phyloP scores from a whole-genome alignment of 2,888 invertebrate species.

The Pardosa pseudoannulata region DNA sequence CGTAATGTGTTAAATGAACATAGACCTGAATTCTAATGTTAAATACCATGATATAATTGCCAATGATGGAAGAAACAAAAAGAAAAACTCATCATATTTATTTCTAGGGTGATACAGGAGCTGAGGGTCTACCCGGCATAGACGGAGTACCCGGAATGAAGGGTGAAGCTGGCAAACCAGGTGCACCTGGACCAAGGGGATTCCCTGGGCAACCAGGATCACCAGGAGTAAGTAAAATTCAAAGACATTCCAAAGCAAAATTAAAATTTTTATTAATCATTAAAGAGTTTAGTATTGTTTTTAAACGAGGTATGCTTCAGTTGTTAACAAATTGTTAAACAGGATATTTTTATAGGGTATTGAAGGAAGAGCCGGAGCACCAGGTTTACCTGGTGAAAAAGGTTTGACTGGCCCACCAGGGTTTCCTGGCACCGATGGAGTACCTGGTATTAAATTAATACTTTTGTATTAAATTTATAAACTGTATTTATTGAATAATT shows the following conservation, averaged over 20 bases:
- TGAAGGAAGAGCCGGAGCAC: constrained; percentile 78
- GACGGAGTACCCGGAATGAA: constrained; percentile 89
- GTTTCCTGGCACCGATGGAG: constrained; percentile 86
- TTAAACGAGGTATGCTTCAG: no score
- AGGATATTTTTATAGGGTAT: no score
- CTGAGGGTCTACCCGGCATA: constrained; percentile 81
- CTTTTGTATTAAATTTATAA: no score
- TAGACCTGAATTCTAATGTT: no score
- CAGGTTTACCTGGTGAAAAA: constrained; percentile 88
- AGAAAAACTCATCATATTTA: no score
- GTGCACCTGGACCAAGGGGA: constrained; percentile 79
- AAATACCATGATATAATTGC: no score
- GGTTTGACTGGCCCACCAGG: constrained; percentile 87
- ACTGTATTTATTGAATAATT: no score
- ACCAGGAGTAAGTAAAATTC: constrained; percentile 70
- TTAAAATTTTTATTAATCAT: background rate
- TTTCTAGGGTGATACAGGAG: constrained; percentile 71
- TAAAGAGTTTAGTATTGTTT: no score
- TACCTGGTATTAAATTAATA: constrained; percentile 54
- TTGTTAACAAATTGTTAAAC: no score
- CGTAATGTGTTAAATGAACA: no score
- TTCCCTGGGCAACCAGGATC: constrained; percentile 73
- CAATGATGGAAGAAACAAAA: no score
- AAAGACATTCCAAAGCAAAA: background rate
- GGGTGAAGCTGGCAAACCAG: constrained; percentile 81